Evolutionary conservation across 2,888 invertebrate genomes (phyloP), one percentile per base, ranked within the genome.

Genomic region (Cheiracanthium punctorium): DNA sequence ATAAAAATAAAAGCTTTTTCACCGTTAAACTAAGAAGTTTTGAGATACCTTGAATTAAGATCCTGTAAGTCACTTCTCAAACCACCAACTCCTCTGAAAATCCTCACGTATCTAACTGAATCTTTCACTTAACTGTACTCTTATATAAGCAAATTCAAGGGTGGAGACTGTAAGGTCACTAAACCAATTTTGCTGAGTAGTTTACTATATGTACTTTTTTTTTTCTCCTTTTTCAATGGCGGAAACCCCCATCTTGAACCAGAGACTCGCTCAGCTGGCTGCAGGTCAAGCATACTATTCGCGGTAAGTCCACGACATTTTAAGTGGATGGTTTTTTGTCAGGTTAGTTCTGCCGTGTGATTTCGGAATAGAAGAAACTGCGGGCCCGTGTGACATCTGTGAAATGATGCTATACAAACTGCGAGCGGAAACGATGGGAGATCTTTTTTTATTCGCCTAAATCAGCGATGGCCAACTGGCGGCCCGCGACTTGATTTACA

Each of bases 241-340:
- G 74, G 41, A 81, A 75, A 30, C 75, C 37, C 41, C 41, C 24
- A 10, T 24, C 58, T 58, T 24, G 24, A 77, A 48, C 77, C 14
- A 48, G 32, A 72, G 30, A 29, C 24, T 32, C 32, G 58, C 58
- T 24, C 58, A 17, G 28, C 28, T 32, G 67, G 7, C 14, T n/a
- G 64, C 69, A 84, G 84, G 84, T 84, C 84, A 84, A 84, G 79
- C 84, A 72, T 84, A 28, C 37, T 30, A 74, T 84, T 84, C 82
- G 33, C 37, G 24, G 79, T 79, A 84, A 79, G 28, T 33, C 52
- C 52, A 32, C 24, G 28, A 28, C 48, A 73, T 29, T 65, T n/a
- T 70, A 17, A 20, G 24, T n/a, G 29, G 30, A 32, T 8, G n/a
- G n/a, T n/a, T 71, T 76, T 58, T 65, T 43, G 32, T 64, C 17